These are phyloP conservation scores for Probaryconus sp. DNA, from an alignment of 1,140 invertebrate genomes.

Conservation along the genomic window DNA sequence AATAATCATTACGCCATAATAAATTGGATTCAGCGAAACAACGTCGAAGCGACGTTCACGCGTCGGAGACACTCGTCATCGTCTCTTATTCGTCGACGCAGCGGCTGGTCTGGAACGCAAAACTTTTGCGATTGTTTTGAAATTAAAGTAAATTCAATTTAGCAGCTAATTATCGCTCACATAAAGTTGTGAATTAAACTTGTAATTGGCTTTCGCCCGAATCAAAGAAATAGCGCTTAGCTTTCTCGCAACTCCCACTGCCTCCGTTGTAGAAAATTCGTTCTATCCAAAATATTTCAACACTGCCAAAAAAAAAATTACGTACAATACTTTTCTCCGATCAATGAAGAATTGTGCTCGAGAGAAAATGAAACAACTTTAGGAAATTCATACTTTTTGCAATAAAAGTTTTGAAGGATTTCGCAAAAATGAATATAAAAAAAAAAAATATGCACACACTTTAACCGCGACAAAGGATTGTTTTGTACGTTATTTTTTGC, in stretches of 20 bases:
- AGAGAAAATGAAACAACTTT: too few species aligned
- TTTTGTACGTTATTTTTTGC: too few species aligned
- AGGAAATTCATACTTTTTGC: too few species aligned
- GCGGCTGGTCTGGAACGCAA: constrained; percentile 35
- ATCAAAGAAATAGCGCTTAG: constrained; percentile 76
- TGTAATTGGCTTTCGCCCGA: constrained; percentile 77
- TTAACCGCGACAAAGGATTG: not conserved
- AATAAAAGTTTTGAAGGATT: too few species aligned
- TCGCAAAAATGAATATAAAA: not conserved
- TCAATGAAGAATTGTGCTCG: too few species aligned
- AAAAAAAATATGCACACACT: constrained; percentile 17
- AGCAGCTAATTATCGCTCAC: constrained; percentile 75
- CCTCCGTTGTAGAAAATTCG: constrained; percentile 44
- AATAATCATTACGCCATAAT: too few species aligned
- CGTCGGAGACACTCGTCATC: constrained; percentile 40
- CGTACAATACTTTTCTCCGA: too few species aligned
- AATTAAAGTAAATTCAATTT: constrained; percentile 77
- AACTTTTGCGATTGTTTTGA: constrained; percentile 74
- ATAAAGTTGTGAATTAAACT: constrained; percentile 77
- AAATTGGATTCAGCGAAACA: constrained; percentile 36
- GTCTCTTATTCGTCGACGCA: constrained; percentile 13
- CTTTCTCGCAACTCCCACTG: constrained; percentile 50
- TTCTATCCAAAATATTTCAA: too few species aligned
- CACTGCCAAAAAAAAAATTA: constrained; percentile 27
- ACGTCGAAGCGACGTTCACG: constrained; percentile 4